phyloP scores from a whole-genome alignment of 2,888 invertebrate genomes.

The Himalopsyche anomala region DNA sequence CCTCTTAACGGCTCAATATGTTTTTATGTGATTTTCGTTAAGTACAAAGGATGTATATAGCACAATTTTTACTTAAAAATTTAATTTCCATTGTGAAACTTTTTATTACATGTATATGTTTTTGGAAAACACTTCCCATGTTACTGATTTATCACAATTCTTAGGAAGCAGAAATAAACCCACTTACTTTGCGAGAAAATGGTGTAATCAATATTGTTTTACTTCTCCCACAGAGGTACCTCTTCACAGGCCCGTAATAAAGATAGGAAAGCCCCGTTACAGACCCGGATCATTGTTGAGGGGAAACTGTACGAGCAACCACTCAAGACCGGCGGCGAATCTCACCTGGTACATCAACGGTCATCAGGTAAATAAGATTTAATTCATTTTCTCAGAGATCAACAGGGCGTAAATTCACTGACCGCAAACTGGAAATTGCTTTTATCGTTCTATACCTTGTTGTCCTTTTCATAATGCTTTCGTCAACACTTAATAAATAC shows the following conservation, averaged over 20 bases:
- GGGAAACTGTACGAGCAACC: conserved; percentile 72
- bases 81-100: too few species aligned
- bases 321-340: conserved; percentile 73
- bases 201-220: neutral
- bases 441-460: neutral
- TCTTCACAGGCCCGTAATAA: conserved; percentile 70
- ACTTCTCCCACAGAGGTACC: conserved; percentile 70
- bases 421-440: neutral
- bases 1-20: too few species aligned
- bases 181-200: too few species aligned
- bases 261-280: conserved; percentile 71
- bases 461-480: too few species aligned
- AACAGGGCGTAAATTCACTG: neutral
- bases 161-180: too few species aligned
- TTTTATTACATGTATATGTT: too few species aligned
- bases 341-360: conserved; percentile 74
- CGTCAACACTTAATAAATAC: too few species aligned
- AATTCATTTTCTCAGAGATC: neutral
- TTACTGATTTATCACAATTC: too few species aligned
- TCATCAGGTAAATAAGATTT: conserved; percentile 65
- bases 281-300: conserved; percentile 70
- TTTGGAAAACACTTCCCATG: too few species aligned
- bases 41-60: too few species aligned
- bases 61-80: too few species aligned
- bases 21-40: too few species aligned